A percentile compares a stretch with the other conserved stretches of the same genome.
Conservation (phyloP, 2,797 vertebrate species). For the Muraenolepis orangiensis region DNA sequence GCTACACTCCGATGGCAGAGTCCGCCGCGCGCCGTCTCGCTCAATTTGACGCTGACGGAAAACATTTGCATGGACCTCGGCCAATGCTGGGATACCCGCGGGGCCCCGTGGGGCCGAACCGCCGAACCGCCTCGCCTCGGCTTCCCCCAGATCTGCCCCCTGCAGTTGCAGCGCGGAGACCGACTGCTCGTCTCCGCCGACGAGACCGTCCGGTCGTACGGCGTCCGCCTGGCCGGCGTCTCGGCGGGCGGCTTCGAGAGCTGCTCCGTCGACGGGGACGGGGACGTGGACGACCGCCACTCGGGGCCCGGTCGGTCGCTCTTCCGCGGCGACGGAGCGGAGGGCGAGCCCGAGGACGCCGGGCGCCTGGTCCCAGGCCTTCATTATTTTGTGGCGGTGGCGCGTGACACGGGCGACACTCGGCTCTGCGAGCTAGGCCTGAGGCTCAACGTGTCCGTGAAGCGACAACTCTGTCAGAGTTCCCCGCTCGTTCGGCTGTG, state of each 20-base stretch:
- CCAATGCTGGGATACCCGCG: conserved; percentile 70
- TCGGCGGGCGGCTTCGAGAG: conserved; percentile 75
- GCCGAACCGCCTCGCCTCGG: background rate
- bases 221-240: conserved; percentile 77
- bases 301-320: background rate
- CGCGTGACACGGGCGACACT: conserved; percentile 55
- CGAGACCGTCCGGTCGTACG: conserved; percentile 67
- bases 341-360: conserved; percentile 61
- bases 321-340: background rate
- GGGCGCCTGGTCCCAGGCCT: conserved; percentile 73
- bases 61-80: conserved; percentile 67
- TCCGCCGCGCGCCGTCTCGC: conserved; percentile 50
- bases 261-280: conserved; percentile 55
- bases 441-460: conserved; percentile 77
- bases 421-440: conserved; percentile 76
- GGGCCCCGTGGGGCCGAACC: background rate
- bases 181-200: conserved; percentile 73
- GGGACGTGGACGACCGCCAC: no score
- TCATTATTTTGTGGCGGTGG: conserved; percentile 78
- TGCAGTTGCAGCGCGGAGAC: conserved; percentile 81
- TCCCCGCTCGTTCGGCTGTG: conserved; percentile 71
- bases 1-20: conserved; percentile 66
- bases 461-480: conserved; percentile 74
- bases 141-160: conserved; percentile 80
- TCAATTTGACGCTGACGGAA: conserved; percentile 76